Base-by-base conservation (phyloP, 2,797 vertebrate species). In the Calcarius lapponicus region DNA sequence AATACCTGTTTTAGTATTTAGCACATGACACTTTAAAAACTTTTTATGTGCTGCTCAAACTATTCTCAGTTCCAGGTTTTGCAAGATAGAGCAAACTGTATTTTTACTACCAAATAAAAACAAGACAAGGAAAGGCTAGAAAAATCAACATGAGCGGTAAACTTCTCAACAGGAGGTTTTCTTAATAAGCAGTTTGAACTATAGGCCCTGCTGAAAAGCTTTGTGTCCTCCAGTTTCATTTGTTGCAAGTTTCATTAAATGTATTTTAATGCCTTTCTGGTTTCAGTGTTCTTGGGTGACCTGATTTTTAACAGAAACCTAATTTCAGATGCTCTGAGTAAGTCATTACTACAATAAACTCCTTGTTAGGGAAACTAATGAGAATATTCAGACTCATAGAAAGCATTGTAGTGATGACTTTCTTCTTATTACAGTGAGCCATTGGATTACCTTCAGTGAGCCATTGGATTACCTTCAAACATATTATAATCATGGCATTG, bases 121-220 rank as follows among this genome's bases (percentile, higher is more conserved):
- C 57, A 95, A 96, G 88, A 53, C 71, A 50, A 87, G 84, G 43
- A 78, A 83, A 93, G 72, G 18, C 86, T 58, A 64, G 50, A 84
- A 86, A 95, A 94, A 80, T 36, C 88, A 84, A 76, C 76, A 54
- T 38, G n/a, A 90, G 89, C 75, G 73, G 87, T 71, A 96, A 93
- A 94, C 43, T n/a, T 62, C 96, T 92, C 82, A 1, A 73, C 28
- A 1, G 96, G 97, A 96, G 94, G 73, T 73, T 73, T 93, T 92
- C 96, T 92, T 97, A 97, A 97, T 97, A 97, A 97, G 96, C 96
- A 69, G 72, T 75, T 92, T 84, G 80, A 96, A 87, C 88, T 60
- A 54, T 47, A 40, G 25, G 50, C 74, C 86, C 87, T 61, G 79
- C 95, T 76, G 90, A 88, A 92, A 76, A 96, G 89, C 93, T 95